Conservation (phyloP, 1,140 invertebrate species). For the Ceratina calcarata region DNA sequence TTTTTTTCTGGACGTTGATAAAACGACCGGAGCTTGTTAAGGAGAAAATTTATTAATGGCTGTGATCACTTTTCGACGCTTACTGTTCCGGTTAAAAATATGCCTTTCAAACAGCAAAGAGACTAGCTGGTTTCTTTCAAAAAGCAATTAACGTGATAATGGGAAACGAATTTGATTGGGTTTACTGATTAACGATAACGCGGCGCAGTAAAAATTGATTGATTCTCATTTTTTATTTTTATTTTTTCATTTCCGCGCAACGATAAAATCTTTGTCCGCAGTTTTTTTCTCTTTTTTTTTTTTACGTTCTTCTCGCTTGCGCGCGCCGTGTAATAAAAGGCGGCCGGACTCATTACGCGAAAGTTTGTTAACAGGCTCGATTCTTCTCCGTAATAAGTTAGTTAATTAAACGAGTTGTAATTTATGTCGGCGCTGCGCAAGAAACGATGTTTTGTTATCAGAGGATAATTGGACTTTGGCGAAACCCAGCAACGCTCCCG, state of each 20-base stretch:
- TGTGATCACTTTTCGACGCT: not conserved
- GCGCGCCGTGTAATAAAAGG: not conserved
- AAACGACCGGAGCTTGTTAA: slow-evolving; percentile 18
- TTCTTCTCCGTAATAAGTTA: slow-evolving; percentile 2
- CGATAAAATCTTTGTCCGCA: not conserved
- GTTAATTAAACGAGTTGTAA: slow-evolving; percentile 20
- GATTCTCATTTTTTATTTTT: slow-evolving; percentile 22
- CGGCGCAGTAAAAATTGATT: slow-evolving; percentile 13
- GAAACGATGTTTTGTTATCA: not conserved
- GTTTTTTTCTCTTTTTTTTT: not conserved
- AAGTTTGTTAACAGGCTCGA: slow-evolving; percentile 26
- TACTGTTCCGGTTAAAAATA: not conserved
- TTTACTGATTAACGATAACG: slow-evolving; percentile 23
- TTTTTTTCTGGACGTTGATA: slow-evolving; percentile 15
- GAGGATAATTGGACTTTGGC: slow-evolving; percentile 9
- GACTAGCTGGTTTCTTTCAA: not conserved
- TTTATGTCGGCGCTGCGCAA: not conserved
- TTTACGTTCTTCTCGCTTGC: not conserved
- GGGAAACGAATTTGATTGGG: not conserved
- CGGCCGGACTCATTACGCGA: slow-evolving; percentile 8
- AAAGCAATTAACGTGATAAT: slow-evolving; percentile 11
- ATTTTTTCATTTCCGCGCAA: not conserved
- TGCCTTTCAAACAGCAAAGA: not conserved
- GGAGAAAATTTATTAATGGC: slow-evolving; percentile 20
- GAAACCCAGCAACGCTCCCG: not conserved